These are phyloP conservation scores for Isaurus tuberculatus DNA, from an alignment of 92 coral and sea anemone species.

Conservation along the genomic window DNA sequence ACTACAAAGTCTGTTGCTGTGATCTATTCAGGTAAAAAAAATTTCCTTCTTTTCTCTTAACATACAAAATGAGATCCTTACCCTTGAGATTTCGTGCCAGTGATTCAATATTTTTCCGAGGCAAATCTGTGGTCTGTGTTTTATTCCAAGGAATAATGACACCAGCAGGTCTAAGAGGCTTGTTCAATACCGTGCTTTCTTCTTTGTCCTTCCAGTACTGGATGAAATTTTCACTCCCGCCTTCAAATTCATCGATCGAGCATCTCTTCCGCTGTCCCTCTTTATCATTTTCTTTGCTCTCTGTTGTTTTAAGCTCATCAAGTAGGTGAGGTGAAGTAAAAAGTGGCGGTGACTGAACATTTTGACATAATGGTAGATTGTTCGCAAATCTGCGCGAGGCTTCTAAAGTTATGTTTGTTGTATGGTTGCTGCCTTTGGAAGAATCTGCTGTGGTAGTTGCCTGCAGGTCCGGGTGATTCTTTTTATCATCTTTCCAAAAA, in stretches of 20 bases:
- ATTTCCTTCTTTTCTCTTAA: not conserved
- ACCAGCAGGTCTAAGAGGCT: slow-evolving; percentile 88
- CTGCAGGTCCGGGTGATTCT: not conserved
- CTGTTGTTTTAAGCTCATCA: slow-evolving; percentile 23
- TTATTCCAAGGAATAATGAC: slow-evolving; percentile 79
- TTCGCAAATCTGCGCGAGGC: not conserved
- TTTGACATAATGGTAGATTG: slow-evolving; percentile 12
- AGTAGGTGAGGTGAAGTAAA: slow-evolving; percentile 25
- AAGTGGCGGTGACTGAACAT: slow-evolving; percentile 35
- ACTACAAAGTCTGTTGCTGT: too few relatives aligned
- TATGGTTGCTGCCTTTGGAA: not conserved
- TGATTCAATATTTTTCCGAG: slow-evolving; percentile 64
- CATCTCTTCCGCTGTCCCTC: slow-evolving; percentile 14
- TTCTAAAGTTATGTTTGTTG: not conserved
- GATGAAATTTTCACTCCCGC: slow-evolving; percentile 7
- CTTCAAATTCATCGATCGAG: slow-evolving; percentile 26
- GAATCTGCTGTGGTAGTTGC: not conserved
- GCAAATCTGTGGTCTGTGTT: slow-evolving; percentile 44
- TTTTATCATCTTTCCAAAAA: not conserved
- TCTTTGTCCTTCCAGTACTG: not conserved
- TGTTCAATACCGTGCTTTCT: slow-evolving; percentile 33
- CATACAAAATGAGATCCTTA: slow-evolving; percentile 19
- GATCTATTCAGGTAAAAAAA: too few relatives aligned
- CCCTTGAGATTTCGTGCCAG: slow-evolving; percentile 86
- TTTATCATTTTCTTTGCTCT: slow-evolving; percentile 22